Evolutionary conservation across 53 echinoderm and acorn worm genomes (phyloP).

Genomic region (Stichopus horrens): DNA sequence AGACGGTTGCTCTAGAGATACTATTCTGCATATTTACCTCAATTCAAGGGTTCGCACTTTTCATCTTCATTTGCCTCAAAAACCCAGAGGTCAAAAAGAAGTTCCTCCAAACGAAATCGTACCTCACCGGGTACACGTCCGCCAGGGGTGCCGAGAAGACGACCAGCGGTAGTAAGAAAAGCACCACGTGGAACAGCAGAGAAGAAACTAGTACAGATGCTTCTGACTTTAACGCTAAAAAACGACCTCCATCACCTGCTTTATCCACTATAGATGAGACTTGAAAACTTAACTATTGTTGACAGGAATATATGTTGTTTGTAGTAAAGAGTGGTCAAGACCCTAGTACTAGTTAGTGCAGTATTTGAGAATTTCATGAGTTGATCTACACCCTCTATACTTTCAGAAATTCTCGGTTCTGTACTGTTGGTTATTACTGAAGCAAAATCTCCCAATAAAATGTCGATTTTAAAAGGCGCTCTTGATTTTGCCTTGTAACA

Average conservation of each 20-base stretch:
- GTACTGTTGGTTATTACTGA: no score
- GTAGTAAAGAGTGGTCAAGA: no score
- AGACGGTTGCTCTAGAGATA: neutral
- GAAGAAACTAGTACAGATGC: neutral
- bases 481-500: no score
- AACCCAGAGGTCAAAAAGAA: neutral
- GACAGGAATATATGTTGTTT: no score
- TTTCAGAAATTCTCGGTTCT: no score
- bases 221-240: neutral
- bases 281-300: neutral
- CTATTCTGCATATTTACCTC: constrained; percentile 9
- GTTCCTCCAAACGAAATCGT: neutral
- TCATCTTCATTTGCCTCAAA: neutral
- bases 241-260: neutral
- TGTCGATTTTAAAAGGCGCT: no score
- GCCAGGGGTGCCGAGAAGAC: neutral
- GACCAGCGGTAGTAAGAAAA: neutral
- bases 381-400: no score
- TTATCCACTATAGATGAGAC: neutral
- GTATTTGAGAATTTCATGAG: no score
- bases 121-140: neutral
- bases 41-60: constrained; percentile 1
- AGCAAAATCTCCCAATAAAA: no score
- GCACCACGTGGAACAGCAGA: neutral
- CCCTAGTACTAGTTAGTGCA: no score